Percentiles rank a stretch among this genome's conserved stretches.
These are phyloP conservation scores for Mythimna albipuncta DNA, from an alignment of 2,888 invertebrate species.

Conservation along the genomic window DNA sequence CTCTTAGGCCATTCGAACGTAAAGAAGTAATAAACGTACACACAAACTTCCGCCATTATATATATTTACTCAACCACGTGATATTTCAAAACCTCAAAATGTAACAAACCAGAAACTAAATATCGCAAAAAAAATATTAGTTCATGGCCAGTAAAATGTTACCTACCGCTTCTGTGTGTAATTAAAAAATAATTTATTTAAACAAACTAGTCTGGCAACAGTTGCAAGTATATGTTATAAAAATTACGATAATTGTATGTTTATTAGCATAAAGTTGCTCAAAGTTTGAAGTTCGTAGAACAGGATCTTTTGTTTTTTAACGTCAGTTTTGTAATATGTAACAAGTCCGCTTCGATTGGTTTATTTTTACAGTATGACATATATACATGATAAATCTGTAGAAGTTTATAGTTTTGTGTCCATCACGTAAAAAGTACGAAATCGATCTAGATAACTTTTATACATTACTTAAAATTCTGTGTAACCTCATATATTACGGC, in stretches of 20 bases:
- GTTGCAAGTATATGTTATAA: conserved; percentile 57
- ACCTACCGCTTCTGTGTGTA: conserved; percentile 53
- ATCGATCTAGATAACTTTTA: no score
- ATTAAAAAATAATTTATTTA: conserved; percentile 56
- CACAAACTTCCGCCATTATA: no score
- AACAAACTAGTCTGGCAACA: conserved; percentile 44
- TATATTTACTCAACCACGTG: background rate
- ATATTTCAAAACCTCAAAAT: conserved; percentile 9
- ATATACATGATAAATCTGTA: no score
- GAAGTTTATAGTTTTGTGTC: no score
- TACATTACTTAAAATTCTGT: no score
- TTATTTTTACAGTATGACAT: conserved; percentile 11
- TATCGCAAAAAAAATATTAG: conserved; percentile 42
- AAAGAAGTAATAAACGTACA: no score
- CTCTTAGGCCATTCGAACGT: no score
- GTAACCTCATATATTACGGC: no score
- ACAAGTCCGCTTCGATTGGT: conserved; percentile 15
- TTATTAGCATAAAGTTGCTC: conserved; percentile 61
- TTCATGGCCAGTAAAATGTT: conserved; percentile 56
- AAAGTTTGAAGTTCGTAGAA: conserved; percentile 44
- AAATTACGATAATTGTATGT: conserved; percentile 56
- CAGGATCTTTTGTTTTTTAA: conserved; percentile 35
- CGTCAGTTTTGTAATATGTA: conserved; percentile 14
- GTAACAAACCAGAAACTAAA: conserved; percentile 12
- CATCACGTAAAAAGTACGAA: no score